These are phyloP conservation scores for Tyto alba DNA, from an alignment of 2,113 vertebrate genomes.

Conservation along the genomic window DNA sequence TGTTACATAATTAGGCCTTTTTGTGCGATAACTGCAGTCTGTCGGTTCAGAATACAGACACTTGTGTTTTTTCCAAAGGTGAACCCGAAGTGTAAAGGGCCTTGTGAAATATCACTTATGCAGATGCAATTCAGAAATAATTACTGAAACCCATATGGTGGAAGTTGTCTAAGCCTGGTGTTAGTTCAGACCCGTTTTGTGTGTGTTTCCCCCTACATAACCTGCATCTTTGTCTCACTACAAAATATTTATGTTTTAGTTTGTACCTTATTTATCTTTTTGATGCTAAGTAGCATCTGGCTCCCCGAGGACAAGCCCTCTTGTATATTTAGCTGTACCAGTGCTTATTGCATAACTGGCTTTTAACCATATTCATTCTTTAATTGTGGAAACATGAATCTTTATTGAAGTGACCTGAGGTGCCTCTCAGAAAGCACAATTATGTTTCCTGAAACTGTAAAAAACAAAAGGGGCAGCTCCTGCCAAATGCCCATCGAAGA, in stretches of 20 bases:
- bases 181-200: neutral
- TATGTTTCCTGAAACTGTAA: slow-evolving; percentile 27
- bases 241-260: slow-evolving; percentile 49
- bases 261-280: slow-evolving; percentile 32
- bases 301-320: slow-evolving; percentile 19
- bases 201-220: neutral
- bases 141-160: slow-evolving; percentile 32
- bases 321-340: slow-evolving; percentile 33
- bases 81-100: neutral
- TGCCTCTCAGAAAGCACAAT: neutral
- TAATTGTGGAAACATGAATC: slow-evolving; percentile 13
- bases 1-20: slow-evolving; percentile 53
- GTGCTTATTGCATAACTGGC: slow-evolving; percentile 14
- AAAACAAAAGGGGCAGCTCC: neutral
- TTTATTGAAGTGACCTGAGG: slow-evolving; percentile 7
- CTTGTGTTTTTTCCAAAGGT: slow-evolving; percentile 16
- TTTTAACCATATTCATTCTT: slow-evolving; percentile 27
- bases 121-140: slow-evolving; percentile 27
- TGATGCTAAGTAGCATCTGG: slow-evolving; percentile 31
- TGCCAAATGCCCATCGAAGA: neutral
- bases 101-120: slow-evolving; percentile 25
- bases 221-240: neutral
- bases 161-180: neutral
- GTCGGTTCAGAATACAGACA: neutral
- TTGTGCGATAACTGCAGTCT: neutral